Evolutionary conservation across 2,113 vertebrate species (phyloP), one percentile per base, ranked within the genome.

Genomic region (Murina feae): DNA sequence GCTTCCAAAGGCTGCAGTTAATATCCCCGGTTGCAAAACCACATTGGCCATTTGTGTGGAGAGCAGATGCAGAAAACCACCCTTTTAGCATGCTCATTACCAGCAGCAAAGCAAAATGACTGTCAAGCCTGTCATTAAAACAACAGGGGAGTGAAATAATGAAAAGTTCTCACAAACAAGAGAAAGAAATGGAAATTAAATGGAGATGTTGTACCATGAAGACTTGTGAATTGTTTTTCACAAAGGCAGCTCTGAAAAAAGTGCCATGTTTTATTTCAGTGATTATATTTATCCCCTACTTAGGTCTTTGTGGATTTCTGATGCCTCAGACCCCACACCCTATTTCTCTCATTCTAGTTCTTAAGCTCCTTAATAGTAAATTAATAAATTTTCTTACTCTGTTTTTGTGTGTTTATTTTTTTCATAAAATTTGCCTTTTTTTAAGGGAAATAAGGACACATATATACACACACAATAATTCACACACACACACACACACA

Each of bases 51-150:
- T 88, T 95, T 88, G 81, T 90, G 72, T 72, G 39, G n/a, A 51
- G 20, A 93, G 90, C 92, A 96, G 87, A 93, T 90, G 80, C 58
- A n/a, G 72, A 93, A 79, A 91, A 60, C 9, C 6, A 1, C 6
- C 72, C 86, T 86, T 86, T 83, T 75, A 55, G 51, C 82, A 75
- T 0, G 10, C 53, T 95, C 88, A 55, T 92, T 81, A 91, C 23
- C n/a, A 4, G 80, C 87, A 84, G 88, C 93, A 97, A 92, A 93
- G 90, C 60, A 58, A 85, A 90, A 86, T 65, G 81, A 90, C 71
- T 85, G 53, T 79, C 87, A 58, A 95, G 42, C n/a, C 78, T 94
- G 80, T 93, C 87, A 32, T 82, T 72, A 86, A 85, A 96, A 88
- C 95, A 85, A 90, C 79, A 84, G 76, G 95, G 32, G 23, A 82